Evolutionary conservation across 2,113 vertebrate genomes (phyloP), one percentile per base, ranked within the genome.

Genomic region (Irena cyanogastra): DNA sequence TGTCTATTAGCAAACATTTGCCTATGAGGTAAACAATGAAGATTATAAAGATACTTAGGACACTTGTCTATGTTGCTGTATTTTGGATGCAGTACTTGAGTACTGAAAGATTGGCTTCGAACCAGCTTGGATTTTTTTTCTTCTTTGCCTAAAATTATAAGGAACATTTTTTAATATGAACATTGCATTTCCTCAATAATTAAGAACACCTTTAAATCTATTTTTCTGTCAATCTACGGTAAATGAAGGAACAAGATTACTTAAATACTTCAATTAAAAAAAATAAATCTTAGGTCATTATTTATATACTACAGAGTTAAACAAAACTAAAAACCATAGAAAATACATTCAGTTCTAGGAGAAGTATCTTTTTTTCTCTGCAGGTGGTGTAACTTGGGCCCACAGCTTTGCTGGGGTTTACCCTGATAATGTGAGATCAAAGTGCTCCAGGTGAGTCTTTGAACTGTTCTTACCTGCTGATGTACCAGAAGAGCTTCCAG

Each of bases 51-150:
- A 97, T 98, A 99, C 99, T 98, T 97, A 93, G 97, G 66, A 97
- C 97, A 98, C 89, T 99, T 98, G 79, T 99, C 99, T 83, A 98
- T 95, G 96, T 97, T 98, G 96, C 97, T 91, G 70, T 99, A 98
- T 98, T 99, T 99, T 81, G 98, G 97, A 21, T 98, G 98, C 15
- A 98, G 97, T 28, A 98, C 98, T 97, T 99, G 99, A 97, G 98
- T 99, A 97, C 98, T 99, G 95, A 99, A 99, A 57, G 99, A 99
- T 31, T 99, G 98, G 95, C 99, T 99, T 95, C 99, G 98, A 69
- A 98, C 98, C 95, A 99, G 94, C 97, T 99, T 99, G 83, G 98
- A 98, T 96, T 98, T 99, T 97, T 98, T 99, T 93, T 98, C 98
- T 97, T 99, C 99, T 98, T 99, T 99, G 93, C 98, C 99, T 99